Base-by-base conservation (phyloP, 2,888 invertebrate species). In the Spilosoma lubricipeda region DNA sequence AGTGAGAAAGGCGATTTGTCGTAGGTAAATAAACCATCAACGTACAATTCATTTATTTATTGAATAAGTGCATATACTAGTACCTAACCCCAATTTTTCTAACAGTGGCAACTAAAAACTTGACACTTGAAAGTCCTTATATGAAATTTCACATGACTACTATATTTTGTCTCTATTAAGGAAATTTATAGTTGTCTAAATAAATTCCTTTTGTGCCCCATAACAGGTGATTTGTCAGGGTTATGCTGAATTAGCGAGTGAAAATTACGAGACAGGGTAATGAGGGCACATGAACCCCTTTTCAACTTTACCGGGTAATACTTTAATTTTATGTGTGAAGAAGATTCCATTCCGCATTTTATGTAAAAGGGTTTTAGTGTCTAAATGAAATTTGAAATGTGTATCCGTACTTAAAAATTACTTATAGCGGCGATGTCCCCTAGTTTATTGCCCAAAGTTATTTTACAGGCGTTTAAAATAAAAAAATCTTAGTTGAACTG, bases 191-290 rank as follows among this genome's bases (percentile, higher is more conserved):
- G 80, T 85, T 78, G 65, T 74, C 74, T 82, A 74, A 83, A 85
- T 85, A 83, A 82, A 85, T 80, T 83, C 82, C 84, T 79, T 78
- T 79, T 77, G 80, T 74, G 76, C 75, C 59, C 82, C 73, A 81
- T 83, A 78, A 80, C 83, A 80, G 85, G 85, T 87, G 82, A 90
- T 90, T 88, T 88, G 88, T 89, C 87, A 81, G 83, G 85, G 87
- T 85, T 85, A 87, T 86, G 81, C 79, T 81, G 88, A 88, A 90
- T 90, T 90, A 90, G 86, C 82, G 85, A 76, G 84, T 83, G 79
- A 77, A 90, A 91, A 89, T 90, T 91, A 91, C 88, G 90, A 83
- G 90, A 81, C 86, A 85, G 78, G 77, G 77, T 90, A 90, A 90
- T 87, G 87, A 87, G 87, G 85, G 84, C 80, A 76, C 78, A 82